Evolutionary conservation across 2,888 invertebrate genomes (phyloP), one percentile per base, ranked within the genome.

Genomic region (Peribatodes rhomboidaria): DNA sequence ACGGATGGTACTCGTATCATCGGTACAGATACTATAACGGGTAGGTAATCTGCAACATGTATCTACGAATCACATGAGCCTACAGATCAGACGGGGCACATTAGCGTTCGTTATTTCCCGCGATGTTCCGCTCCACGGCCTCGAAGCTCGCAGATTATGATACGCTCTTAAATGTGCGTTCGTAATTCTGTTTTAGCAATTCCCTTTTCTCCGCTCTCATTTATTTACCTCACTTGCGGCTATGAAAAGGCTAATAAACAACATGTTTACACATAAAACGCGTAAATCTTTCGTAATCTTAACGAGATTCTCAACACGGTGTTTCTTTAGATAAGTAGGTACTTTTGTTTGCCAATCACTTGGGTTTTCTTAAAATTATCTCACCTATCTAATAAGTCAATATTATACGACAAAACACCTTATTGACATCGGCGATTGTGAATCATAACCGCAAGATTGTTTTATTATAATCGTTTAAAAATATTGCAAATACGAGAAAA

Each of bases 51-150:
- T 27, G 27, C 27, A 6, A 27, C 27, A 27, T 27, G 27, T 27
- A 27, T 6, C 27, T 61, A 69, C 62, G 60, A 57, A 35, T 52
- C 70, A 61, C 67, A 56, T 65, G 71, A 64, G 69, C 13, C 71
- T 59, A 67, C 71, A 71, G 67, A 69, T 67, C 69, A 67, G 57
- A 53, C 56, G 33, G 33, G 27, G n/a, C 64, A 68, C 63, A 41
- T 69, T 69, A 67, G 65, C 58, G 67, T 67, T 50, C 68, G 52
- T 67, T 67, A 67, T 71, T 69, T 69, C 63, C 65, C 63, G 31
- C 39, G 61, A 63, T 61, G 61, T 70, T 58, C 47, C 70, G 50
- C 67, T 68, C 58, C 55, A 67, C 41, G 37, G 50, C 46, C 57
- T 11, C 60, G 33, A 59, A n/a, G 42, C 47, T 44, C 18, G 31